Evolutionary conservation across 2,113 vertebrate species (phyloP).

Genomic region (Pachycephala philippinensis): DNA sequence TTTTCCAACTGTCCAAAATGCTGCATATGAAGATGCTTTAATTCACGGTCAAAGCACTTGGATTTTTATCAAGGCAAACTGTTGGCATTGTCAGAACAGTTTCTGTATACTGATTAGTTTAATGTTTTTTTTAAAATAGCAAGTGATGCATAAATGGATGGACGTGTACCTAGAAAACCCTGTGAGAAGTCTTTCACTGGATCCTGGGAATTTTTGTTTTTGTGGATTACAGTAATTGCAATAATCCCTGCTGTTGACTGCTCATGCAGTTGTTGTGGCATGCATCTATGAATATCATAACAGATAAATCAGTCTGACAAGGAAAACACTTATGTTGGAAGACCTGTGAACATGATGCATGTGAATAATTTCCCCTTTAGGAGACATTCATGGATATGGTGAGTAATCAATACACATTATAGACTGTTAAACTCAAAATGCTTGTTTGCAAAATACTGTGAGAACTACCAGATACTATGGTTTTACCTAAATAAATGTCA

Average conservation of each 20-base stretch:
- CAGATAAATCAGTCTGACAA: conserved; percentile 66
- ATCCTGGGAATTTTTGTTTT: conserved; percentile 67
- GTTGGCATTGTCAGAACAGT: conserved; percentile 50
- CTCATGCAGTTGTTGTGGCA: conserved; percentile 72
- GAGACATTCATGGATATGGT: conserved; percentile 99
- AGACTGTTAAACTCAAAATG: conserved; percentile 37
- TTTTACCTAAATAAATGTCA: background rate
- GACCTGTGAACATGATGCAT: conserved; percentile 89
- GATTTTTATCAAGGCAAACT: conserved; percentile 65
- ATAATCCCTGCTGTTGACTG: conserved; percentile 72
- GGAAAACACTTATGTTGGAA: conserved; percentile 76
- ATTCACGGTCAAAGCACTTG: conserved; percentile 55
- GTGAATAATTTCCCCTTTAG: conserved; percentile 93
- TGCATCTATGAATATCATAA: conserved; percentile 73
- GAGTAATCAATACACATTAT: conserved; percentile 75
- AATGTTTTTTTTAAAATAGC: conserved; percentile 42
- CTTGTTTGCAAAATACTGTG: conserved; percentile 57
- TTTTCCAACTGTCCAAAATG: conserved; percentile 66
- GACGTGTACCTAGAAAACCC: conserved; percentile 66
- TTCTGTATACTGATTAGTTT: conserved; percentile 58
- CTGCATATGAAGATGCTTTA: conserved; percentile 73
- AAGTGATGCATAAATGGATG: conserved; percentile 72
- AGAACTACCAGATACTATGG: conserved; percentile 24
- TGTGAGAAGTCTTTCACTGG: conserved; percentile 58
- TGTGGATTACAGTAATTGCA: conserved; percentile 75